Conservation (phyloP, 2,888 invertebrate species). For the Acholoe squamosa region DNA sequence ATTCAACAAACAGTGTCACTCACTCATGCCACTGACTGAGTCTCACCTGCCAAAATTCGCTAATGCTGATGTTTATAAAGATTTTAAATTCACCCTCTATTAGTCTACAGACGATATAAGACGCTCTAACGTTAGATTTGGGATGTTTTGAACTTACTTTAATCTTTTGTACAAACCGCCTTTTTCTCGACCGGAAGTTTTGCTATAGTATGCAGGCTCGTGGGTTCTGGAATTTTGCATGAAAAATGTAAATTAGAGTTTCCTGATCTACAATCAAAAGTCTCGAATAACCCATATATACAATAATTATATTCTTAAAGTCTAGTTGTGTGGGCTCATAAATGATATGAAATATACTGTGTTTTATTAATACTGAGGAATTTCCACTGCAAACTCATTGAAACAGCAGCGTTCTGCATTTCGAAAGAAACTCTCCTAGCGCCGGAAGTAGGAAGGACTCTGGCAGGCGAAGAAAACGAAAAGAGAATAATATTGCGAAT, state of each 20-base stretch:
- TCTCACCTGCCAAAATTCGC: no score
- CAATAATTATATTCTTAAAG: no score
- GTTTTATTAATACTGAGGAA: neutral
- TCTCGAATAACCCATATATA: no score
- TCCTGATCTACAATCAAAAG: neutral
- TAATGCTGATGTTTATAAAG: no score
- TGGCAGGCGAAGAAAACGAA: slow-evolving; percentile 5
- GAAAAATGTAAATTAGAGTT: no score
- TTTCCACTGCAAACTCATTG: neutral
- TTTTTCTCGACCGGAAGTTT: slow-evolving; percentile 31
- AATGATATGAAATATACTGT: neutral
- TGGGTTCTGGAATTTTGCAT: no score
- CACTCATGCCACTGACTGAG: no score
- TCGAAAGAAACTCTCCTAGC: neutral
- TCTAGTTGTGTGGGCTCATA: no score
- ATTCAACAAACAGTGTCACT: no score
- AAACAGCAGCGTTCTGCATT: neutral
- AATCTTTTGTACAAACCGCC: slow-evolving; percentile 5
- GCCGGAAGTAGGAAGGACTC: slow-evolving; percentile 52
- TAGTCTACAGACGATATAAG: no score
- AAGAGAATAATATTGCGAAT: slow-evolving; percentile 31
- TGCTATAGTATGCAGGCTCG: neutral
- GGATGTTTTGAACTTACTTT: neutral
- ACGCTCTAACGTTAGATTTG: no score
- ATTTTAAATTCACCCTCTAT: no score